phyloP scores from a whole-genome alignment of 1,140 invertebrate genomes.

The Drosophila cardini region DNA sequence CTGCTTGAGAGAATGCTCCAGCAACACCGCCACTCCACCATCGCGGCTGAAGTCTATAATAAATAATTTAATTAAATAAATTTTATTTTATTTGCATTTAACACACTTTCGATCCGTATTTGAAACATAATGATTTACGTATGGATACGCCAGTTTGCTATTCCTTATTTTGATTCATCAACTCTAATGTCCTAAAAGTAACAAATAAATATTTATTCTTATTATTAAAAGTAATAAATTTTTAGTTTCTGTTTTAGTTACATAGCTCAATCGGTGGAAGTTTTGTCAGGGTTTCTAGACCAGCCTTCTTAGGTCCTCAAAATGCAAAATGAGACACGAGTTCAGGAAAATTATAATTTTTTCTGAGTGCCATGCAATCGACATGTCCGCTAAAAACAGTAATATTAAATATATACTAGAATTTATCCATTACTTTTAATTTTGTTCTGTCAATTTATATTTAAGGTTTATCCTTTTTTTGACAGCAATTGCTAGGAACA shows the following conservation, averaged over 20 bases:
- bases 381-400: not conserved
- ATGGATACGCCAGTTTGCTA: conserved; percentile 15
- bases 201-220: too few species aligned
- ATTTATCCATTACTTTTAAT: conserved; percentile 6
- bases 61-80: not conserved
- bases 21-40: conserved; percentile 69
- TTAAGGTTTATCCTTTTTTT: not conserved
- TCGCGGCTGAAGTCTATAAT: conserved; percentile 36
- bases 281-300: too few species aligned
- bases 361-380: not conserved
- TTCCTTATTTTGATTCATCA: not conserved
- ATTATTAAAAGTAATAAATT: too few species aligned
- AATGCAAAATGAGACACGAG: not conserved
- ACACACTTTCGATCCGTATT: conserved; percentile 7
- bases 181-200: too few species aligned
- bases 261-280: conserved; percentile 41
- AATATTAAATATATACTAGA: not conserved
- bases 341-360: not conserved
- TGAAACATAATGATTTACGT: not conserved
- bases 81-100: not conserved
- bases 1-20: conserved; percentile 29
- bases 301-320: not conserved
- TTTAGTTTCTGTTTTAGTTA: not conserved
- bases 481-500: conserved; percentile 5
- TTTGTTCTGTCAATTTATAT: not conserved